Evolutionary conservation across 2,888 invertebrate genomes (phyloP), one percentile per base, ranked within the genome.

Genomic region (Idaea biselata): DNA sequence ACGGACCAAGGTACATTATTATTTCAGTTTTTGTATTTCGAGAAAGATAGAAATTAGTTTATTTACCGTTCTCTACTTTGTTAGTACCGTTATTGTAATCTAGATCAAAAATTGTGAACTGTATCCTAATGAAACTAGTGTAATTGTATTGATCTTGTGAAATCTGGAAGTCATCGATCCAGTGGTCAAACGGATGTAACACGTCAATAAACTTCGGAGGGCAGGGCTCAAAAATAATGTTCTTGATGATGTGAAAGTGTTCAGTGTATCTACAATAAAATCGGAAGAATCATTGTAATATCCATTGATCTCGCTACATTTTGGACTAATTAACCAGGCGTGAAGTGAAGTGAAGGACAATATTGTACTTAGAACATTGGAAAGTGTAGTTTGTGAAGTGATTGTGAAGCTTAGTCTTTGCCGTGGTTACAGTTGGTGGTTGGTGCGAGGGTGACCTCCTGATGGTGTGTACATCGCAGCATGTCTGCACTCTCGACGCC

Each of bases 401-500:
- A 66, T 67, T 70, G 72, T 65, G 70, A 69, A 68, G 70, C 71
- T 71, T 75, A 68, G 69, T 73, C 73, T 72, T 82, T 82, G 77
- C 74, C 73, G 77, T 84, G 82, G 79, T 88, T 91, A 83, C 89
- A 91, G 93, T 91, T 91, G 92, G 89, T 90, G 89, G 89, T 89
- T 84, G 80, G 87, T 82, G 86, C 79, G 88, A 88, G 88, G 90
- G 91, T 91, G 86, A 83, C 78, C 90, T 89, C 91, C 90, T 92
- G 88, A 97, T 97, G 97, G 96, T 96, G 96, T 96, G 95, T 96
- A 96, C 96, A 95, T 96, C 96, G 96, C 97, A 97, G 97, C 95
- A 97, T 97, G 97, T 97, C 97, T 96, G 96, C 97, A 96, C 95
- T 96, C 96, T 96, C 97, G 94, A 97, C 97, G 96, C 95, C 96